Base-by-base conservation (phyloP, 2,888 invertebrate species). In the Hirtodrosophila alboralis region DNA sequence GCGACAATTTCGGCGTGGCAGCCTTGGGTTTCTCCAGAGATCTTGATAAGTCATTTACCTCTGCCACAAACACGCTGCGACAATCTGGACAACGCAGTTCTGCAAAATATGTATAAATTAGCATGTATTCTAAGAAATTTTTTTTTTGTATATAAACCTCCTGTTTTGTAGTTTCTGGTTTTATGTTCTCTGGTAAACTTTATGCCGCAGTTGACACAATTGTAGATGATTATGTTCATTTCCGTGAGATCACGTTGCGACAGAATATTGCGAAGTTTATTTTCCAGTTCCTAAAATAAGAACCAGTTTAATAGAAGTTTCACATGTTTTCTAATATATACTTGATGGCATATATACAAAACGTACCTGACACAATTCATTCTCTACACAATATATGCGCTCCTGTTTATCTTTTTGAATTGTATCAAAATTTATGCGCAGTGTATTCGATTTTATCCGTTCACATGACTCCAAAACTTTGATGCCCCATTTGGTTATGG, bases 181-280 rank as follows among this genome's bases (percentile, higher is more conserved):
- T 83, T 87, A 14, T 73, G 89, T 68, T 93, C 92, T 56, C 91
- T 91, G 1, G 92, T 92, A 87, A 94, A 94, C 65, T 93, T 91
- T 7, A 92, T 91, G 2, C 92, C 91, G 74, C 94, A 94, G 84
- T 93, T 94, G 84, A 94, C 92, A 81, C 94, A 94, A 66, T 91
- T 90, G 80, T 91, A 93, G 2, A 91, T 85, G 18, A 88, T 90
- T 73, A 92, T 91, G 58, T 92, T 92, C 88, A 92, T 91, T 72
- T 91, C 91, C 26, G 78, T 86, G 40, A 92, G 90, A 44, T 92
- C 90, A 28, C 92, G 90, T 37, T 90, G 86, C 2, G 91, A 91
- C 4, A 92, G 89, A 47, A 91, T 91, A 12, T 91, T 90, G 4
- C 90, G 89, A 16, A 93, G 77, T 40, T 87, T 90, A 52, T 89